phyloP scores from a whole-genome alignment of 2,113 vertebrate genomes.

The Spizaetus ornatus region DNA sequence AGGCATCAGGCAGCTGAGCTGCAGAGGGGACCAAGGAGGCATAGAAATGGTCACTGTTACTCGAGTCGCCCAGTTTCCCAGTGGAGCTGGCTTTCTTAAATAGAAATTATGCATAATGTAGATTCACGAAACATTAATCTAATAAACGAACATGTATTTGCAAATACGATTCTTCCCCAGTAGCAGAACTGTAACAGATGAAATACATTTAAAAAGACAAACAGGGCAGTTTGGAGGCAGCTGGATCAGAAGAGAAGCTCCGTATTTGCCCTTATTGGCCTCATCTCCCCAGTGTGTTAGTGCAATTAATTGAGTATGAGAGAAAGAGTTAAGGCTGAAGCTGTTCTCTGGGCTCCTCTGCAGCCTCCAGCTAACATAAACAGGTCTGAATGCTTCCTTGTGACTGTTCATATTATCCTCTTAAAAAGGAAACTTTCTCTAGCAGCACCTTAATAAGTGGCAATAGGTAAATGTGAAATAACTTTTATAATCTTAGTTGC shows the following conservation, averaged over 20 bases:
- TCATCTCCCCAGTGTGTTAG: background rate
- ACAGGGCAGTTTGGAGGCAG: background rate
- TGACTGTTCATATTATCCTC: conserved; percentile 47
- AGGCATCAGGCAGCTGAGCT: background rate
- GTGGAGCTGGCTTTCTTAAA: background rate
- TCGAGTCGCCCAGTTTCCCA: background rate
- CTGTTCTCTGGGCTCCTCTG: background rate
- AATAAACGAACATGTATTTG: background rate
- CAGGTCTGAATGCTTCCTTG: conserved; percentile 47
- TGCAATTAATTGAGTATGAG: background rate
- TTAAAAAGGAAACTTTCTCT: conserved; percentile 65
- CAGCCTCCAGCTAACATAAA: conserved; percentile 64
- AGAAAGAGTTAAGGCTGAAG: background rate
- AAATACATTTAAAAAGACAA: background rate
- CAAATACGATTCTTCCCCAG: background rate
- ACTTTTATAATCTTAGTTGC: background rate
- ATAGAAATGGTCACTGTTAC: background rate
- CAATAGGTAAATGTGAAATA: conserved; percentile 38
- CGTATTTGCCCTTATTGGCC: background rate
- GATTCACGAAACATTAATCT: background rate
- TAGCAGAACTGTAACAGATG: background rate
- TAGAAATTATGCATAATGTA: background rate
- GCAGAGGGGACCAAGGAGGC: background rate
- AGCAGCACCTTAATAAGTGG: conserved; percentile 45
- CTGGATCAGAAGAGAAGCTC: background rate